A percentile compares a stretch with the other conserved stretches of the same genome.
These are phyloP conservation scores for Chrysaora quinquecirrha DNA, from an alignment of 30 jellyfish, hydroid and myxozoan genomes.

Conservation along the genomic window DNA sequence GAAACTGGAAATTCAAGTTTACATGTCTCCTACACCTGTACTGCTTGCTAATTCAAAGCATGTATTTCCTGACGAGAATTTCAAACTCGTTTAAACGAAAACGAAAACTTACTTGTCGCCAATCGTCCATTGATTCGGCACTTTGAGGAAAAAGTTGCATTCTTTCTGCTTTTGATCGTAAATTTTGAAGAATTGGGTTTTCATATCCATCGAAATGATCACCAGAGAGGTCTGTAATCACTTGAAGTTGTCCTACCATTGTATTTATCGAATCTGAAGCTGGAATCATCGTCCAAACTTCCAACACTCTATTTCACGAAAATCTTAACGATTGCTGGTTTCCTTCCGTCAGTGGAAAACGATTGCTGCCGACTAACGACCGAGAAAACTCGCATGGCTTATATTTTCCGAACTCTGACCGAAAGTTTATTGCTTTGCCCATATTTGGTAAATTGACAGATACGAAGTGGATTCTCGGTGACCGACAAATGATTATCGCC, in stretches of 20 bases:
- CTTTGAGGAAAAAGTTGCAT: constrained; percentile 73
- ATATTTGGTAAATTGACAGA: constrained; percentile 56
- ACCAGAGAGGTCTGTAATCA: constrained; percentile 73
- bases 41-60: background rate
- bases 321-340: constrained; percentile 37
- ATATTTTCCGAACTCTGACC: constrained; percentile 73
- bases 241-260: constrained; percentile 86
- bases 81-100: constrained; percentile 78
- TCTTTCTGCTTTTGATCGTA: constrained; percentile 60
- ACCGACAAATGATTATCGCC: constrained; percentile 60
- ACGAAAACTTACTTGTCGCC: constrained; percentile 97
- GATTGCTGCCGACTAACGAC: constrained; percentile 68
- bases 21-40: background rate
- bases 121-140: constrained; percentile 93
- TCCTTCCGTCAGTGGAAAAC: constrained; percentile 64
- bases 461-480: constrained; percentile 71
- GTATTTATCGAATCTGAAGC: constrained; percentile 60
- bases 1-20: background rate
- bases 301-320: constrained; percentile 20
- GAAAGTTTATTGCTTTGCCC: constrained; percentile 64
- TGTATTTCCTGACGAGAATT: constrained; percentile 76
- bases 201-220: constrained; percentile 23
- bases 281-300: constrained; percentile 79
- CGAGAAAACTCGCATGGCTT: constrained; percentile 70
- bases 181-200: constrained; percentile 28